phyloP scores from a whole-genome alignment of 2,888 invertebrate species.

The Brachyptera putata region DNA sequence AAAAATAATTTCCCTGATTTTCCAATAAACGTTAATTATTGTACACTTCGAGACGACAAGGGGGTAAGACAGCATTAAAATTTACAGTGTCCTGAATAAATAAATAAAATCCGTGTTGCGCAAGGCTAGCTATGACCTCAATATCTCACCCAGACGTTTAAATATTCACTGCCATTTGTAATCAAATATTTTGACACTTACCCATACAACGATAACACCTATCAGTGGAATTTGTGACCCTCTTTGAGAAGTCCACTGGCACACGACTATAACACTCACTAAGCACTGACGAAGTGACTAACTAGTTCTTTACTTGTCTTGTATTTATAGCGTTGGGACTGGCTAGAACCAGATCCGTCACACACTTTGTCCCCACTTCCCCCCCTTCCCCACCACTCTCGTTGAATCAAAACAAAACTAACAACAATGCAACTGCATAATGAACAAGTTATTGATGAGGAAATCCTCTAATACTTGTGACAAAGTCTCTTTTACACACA shows the following conservation, averaged over 20 bases:
- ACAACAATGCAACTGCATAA: slow-evolving; percentile 18
- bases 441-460: not conserved
- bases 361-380: slow-evolving; percentile 25
- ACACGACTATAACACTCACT: not conserved
- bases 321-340: slow-evolving; percentile 28
- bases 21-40: too few relatives aligned
- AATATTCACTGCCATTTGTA: too few relatives aligned
- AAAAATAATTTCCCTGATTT: too few relatives aligned
- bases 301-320: slow-evolving; percentile 1
- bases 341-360: slow-evolving; percentile 27
- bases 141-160: too few relatives aligned
- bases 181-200: too few relatives aligned
- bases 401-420: not conserved
- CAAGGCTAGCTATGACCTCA: too few relatives aligned
- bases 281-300: not conserved
- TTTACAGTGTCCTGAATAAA: too few relatives aligned
- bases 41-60: too few relatives aligned
- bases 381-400: slow-evolving; percentile 16
- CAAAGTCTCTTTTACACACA: slow-evolving; percentile 13
- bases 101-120: too few relatives aligned
- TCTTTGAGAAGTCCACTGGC: not conserved
- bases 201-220: slow-evolving; percentile 32
- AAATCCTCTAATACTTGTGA: not conserved
- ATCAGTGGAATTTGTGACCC: slow-evolving; percentile 20
- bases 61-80: too few relatives aligned